These are phyloP conservation scores for Takifugu ocellatus DNA, from an alignment of 2,797 vertebrate species.

Conservation along the genomic window DNA sequence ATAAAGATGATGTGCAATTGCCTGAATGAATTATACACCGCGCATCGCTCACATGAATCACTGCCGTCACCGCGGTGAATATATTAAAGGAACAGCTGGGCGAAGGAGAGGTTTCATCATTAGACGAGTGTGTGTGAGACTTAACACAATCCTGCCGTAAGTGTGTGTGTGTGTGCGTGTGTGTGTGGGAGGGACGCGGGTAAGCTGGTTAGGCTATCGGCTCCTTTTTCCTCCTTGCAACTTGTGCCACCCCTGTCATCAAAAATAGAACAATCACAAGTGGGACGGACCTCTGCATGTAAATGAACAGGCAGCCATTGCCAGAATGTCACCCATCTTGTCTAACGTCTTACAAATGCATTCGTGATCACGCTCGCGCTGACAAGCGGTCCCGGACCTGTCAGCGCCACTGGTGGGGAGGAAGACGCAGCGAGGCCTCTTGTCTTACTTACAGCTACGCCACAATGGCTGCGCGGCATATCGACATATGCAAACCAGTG, in stretches of 20 bases:
- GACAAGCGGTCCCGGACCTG: constrained; percentile 54
- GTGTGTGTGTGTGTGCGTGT: constrained; percentile 13
- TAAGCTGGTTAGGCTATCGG: constrained; percentile 6
- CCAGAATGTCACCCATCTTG: constrained; percentile 48
- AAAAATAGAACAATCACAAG: constrained; percentile 33
- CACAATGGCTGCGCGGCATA: constrained; percentile 54
- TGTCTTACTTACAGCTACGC: constrained; percentile 69
- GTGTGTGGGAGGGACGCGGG: constrained; percentile 8
- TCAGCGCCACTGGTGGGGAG: constrained; percentile 63
- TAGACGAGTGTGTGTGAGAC: constrained; percentile 22
- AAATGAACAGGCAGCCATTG: constrained; percentile 47
- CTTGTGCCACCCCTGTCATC: constrained; percentile 10
- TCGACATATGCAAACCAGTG: constrained; percentile 68
- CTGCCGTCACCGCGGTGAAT: constrained; percentile 35
- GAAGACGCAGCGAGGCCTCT: constrained; percentile 45
- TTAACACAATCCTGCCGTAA: constrained; percentile 1
- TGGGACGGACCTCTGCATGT: constrained; percentile 32
- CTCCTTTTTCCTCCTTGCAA: not conserved
- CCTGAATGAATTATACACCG: constrained; percentile 56
- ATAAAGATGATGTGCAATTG: constrained; percentile 62
- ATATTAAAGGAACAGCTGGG: constrained; percentile 47
- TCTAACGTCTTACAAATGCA: constrained; percentile 63
- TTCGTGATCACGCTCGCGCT: constrained; percentile 62
- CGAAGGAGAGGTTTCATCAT: constrained; percentile 37
- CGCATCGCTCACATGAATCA: constrained; percentile 46